Conservation (phyloP, 2,888 invertebrate species). For the Tetragonula carbonaria region DNA sequence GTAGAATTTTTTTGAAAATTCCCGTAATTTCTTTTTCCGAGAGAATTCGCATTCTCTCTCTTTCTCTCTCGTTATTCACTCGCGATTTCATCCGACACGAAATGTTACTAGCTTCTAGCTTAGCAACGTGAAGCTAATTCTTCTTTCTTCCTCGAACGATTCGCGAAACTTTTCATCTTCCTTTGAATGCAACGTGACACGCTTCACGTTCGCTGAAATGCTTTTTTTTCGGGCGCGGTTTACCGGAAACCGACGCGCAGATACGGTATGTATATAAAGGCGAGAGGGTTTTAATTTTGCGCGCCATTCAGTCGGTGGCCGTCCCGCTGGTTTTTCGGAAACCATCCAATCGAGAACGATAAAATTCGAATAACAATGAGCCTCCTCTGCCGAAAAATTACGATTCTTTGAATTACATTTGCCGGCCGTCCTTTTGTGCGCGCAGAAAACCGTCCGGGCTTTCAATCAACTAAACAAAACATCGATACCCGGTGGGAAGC, state of each 20-base stretch:
- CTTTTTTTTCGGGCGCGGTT: background rate
- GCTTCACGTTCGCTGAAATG: background rate
- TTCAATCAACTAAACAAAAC: constrained; percentile 17
- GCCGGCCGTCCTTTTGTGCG: background rate
- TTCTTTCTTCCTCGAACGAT: too few species aligned
- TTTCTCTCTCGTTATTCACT: too few species aligned
- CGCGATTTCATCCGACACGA: too few species aligned
- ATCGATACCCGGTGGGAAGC: background rate
- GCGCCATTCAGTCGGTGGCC: background rate
- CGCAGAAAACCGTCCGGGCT: background rate
- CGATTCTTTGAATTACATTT: constrained; percentile 8
- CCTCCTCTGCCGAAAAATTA: constrained; percentile 9
- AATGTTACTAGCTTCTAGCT: too few species aligned
- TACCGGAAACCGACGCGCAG: too few species aligned
- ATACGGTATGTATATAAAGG: background rate
- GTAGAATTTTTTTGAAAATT: too few species aligned
- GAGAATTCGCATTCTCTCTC: too few species aligned
- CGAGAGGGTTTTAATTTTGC: background rate
- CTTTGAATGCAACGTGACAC: background rate
- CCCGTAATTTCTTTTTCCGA: too few species aligned
- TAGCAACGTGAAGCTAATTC: too few species aligned
- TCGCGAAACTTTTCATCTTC: background rate
- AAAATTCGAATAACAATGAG: constrained; percentile 17
- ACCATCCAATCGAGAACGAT: constrained; percentile 1
- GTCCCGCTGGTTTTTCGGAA: background rate